Evolutionary conservation across 2,888 invertebrate genomes (phyloP), one percentile per base, ranked within the genome.

Genomic region (Allolobophora icterica): DNA sequence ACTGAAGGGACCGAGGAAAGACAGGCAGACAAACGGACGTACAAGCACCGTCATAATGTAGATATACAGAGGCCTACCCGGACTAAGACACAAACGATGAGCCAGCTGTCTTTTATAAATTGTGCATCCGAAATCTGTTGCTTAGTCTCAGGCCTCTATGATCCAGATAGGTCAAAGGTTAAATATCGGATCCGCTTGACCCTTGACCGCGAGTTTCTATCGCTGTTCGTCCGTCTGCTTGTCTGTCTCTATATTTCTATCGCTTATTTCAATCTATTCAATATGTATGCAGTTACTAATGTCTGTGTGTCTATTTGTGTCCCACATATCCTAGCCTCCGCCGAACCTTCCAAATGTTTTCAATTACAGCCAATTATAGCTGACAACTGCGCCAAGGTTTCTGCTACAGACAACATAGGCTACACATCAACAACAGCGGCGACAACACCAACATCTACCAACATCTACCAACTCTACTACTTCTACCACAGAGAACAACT

Each of bases 161-260:
- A 52, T 71, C 71, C 71, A n/a, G 71, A 71, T 71, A 71, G n/a
- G 71, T 71, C 71, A 71, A n/a, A 71, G 71, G 71, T 71, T 71
- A 71, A 71, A 71, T 71, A n/a, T 71, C n/a, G 71, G 71, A 71
- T 71, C 71, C 71, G 30, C n/a, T 0, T 71, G 71, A 71, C 71
- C 30, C n/a, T n/a, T 71, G 71, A 71, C 71, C 71, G 8, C 13
- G 30, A n/a, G 11, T 8, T 0, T n/a, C 71, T 24, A 24, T 24
- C 52, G 17, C 52, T 11, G 15, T 42, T 1, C 13, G 38, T 38
- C 38, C 8, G 38, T 8, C 38, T 38, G 38, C 8, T 8, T 38
- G 38, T 38, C 38, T 38, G 38, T 38, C 38, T 38, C 38, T 38
- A 45, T 45, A 11, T 15, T 19, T 45, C 45, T 45, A 45, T 45